phyloP scores from a whole-genome alignment of 2,888 invertebrate genomes.

The Drosophila neotestacea region DNA sequence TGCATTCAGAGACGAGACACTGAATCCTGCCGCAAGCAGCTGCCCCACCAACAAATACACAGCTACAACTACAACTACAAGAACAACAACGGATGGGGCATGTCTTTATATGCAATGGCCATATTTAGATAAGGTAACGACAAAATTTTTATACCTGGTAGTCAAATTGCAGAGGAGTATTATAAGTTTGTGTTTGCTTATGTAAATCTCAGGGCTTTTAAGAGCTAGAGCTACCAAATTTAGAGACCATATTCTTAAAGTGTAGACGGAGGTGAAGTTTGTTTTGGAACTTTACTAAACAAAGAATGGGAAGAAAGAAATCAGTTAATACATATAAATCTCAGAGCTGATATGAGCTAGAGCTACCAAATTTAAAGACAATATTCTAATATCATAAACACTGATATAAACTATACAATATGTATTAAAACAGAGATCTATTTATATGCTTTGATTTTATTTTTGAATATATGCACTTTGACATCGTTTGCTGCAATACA shows the following conservation, averaged over 20 bases:
- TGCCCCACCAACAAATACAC: slow-evolving; percentile 31
- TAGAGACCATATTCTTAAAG: no score
- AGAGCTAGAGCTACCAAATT: background rate
- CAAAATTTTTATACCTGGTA: slow-evolving; percentile 66
- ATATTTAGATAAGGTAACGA: slow-evolving; percentile 79
- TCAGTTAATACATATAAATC: no score
- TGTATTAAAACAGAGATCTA: no score
- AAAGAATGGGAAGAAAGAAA: no score
- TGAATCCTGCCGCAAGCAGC: slow-evolving; percentile 55
- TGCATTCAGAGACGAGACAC: slow-evolving; percentile 9
- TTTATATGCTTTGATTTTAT: background rate
- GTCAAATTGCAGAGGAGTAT: background rate
- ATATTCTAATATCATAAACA: no score
- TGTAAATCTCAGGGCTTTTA: slow-evolving; percentile 9
- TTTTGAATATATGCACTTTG: no score
- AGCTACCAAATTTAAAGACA: no score
- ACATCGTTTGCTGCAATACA: no score
- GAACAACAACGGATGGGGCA: slow-evolving; percentile 53
- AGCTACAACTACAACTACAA: slow-evolving; percentile 22
- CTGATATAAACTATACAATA: no score
- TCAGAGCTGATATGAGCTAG: no score
- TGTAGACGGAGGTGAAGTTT: no score
- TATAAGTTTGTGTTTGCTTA: background rate
- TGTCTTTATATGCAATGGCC: slow-evolving; percentile 78
- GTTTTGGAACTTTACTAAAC: no score